Evolutionary conservation across 2,797 vertebrate species (phyloP), one percentile per base, ranked within the genome.

Genomic region (Pseudochirops cupreus): DNA sequence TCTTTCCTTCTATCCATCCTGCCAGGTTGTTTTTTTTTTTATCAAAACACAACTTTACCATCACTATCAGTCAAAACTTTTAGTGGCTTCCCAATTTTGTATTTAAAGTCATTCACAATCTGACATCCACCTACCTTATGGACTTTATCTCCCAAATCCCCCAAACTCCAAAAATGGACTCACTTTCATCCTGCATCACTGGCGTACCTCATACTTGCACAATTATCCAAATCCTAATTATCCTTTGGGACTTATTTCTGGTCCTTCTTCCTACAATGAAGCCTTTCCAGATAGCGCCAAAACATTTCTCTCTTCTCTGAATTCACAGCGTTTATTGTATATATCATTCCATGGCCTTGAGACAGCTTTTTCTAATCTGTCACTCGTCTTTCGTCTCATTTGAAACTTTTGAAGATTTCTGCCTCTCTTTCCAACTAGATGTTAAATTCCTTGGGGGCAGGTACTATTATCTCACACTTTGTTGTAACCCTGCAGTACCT

Each of bases 391-490:
- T 92, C 6, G 10, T 89, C 59, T 56, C 87, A 52, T 62, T 56
- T 39, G 58, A 91, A 82, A 74, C 26, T 95, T 91, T 92, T 16
- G 39, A 59, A 11, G 59, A 91, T 31, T 95, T 91, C 93, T 82
- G 91, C 50, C 89, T n/a, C 91, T 0, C 24, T 52, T 31, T 11
- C 39, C 57, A 18, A 91, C 31, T 21, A 55, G 33, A 96, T 91
- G n/a, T 94, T 24, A 52, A 95, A 33, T 28, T 90, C 55, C 93
- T 46, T 74, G 4, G 94, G 11, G 94, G 94, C 4, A 74, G 52
- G 91, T 28, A 18, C 92, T 93, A 56, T 33, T 91, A 57, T 9
- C 26, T 91, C 56, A 67, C 46, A 87, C 18, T 90, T 21, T 28
- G 29, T 12, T 92, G 29, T 67, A 87, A 0, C 56, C 87, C 92